Conservation (phyloP, 2,888 invertebrate genomes). For the Asteroscopus sphinx region DNA sequence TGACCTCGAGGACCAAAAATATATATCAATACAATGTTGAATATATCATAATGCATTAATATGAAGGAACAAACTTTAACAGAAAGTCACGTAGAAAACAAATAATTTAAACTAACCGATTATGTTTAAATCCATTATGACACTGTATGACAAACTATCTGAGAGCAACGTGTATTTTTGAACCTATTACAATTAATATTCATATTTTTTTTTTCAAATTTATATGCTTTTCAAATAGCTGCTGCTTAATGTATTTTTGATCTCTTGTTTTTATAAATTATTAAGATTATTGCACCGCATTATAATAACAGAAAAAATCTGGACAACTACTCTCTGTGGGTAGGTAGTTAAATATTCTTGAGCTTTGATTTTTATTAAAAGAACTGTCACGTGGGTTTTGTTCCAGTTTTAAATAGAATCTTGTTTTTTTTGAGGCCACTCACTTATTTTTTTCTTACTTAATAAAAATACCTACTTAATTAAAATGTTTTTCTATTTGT, state of each 20-base stretch:
- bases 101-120: conserved; percentile 78
- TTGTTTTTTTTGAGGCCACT: too few species aligned
- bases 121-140: conserved; percentile 72
- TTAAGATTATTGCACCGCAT: background rate
- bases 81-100: conserved; percentile 78
- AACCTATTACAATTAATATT: conserved; percentile 33
- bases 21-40: conserved; percentile 55
- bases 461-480: too few species aligned
- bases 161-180: conserved; percentile 60
- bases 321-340: background rate
- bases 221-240: conserved; percentile 11
- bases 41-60: conserved; percentile 50
- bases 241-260: conserved; percentile 31
- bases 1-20: conserved; percentile 44
- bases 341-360: too few species aligned
- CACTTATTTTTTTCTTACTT: too few species aligned
- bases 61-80: conserved; percentile 69
- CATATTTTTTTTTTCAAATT: conserved; percentile 6
- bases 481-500: too few species aligned
- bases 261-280: conserved; percentile 14
- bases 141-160: conserved; percentile 69
- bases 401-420: too few species aligned
- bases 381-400: too few species aligned
- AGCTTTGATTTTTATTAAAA: too few species aligned
- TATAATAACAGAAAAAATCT: background rate